Evolutionary conservation across 1,140 invertebrate species (phyloP), one percentile per base, ranked within the genome.

Genomic region (Sitobion miscanthi): DNA sequence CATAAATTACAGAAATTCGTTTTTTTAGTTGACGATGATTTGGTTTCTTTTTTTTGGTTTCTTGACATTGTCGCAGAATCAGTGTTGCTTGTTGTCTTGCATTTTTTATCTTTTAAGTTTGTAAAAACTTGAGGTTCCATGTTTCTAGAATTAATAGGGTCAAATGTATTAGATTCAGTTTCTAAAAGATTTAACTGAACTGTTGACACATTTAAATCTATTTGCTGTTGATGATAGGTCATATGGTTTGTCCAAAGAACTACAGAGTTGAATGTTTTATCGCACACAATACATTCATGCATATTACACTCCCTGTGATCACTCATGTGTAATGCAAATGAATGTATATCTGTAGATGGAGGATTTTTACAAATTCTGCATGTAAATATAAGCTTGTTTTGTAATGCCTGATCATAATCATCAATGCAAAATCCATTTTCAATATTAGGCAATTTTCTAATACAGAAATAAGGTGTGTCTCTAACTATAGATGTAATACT

Each of bases 251-350:
- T 25, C 89, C 89, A 90, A 90, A 90, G 89, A 30, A 17, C 1
- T 42, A 62, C 89, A 69, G 54, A 30, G 25, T 4, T 11, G 7
- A 90, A 90, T 42, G 1, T 62, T 30, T 69, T 69, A 45, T 69
- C n/a, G 20, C 89, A 90, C 11, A 90, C 89, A 47, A 90, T 45
- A 42, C 89, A 90, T 57, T 90, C 89, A n/a, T 90, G 54, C 23
- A 90, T 42, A 25, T 23, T 90, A 6, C 35, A 45, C 0, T 90
- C 54, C 7, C 9, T 5, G 7, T 90, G 89, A n/a, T 54, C 11
- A 90, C 89, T 90, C 89, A 90, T 90, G 25, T 90, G 89, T 21
- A 90, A 69, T 42, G 89, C 89, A 45, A 90, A 90, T 20, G 89
- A n/a, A n/a, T 90, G 89, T 69, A 45, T 25, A 69, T 90, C 54